Evolutionary conservation across 2,113 vertebrate species (phyloP), one percentile per base, ranked within the genome.

Genomic region (Fulica atra): DNA sequence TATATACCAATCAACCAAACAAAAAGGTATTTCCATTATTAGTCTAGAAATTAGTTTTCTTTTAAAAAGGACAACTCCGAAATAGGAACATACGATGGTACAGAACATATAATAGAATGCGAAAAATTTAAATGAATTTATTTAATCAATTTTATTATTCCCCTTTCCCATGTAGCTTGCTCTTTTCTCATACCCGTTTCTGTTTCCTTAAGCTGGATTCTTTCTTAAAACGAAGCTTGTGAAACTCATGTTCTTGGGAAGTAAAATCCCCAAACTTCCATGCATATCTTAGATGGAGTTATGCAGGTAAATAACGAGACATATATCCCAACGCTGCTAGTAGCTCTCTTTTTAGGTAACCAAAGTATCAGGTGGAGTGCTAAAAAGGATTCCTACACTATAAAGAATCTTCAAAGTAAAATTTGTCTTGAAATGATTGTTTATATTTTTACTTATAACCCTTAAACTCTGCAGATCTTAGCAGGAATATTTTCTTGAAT

Each of bases 171-270:
- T 60, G n/a, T 35, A 88, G 13, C 36, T 93, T 77, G 23, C 73
- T 71, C 36, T 89, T 93, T 46, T 88, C 56, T 73, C 18, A 56
- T 42, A 70, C 29, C 7, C 18, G 9, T 1, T 84, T 59, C 81
- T 81, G 77, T 70, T 51, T 1, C 51, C 17, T 77, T 88, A 76
- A 90, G 29, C 50, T 65, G 36, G 24, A 69, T 83, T 79, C 35
- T 86, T 56, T 83, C 42, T 51, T 86, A 59, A 86, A 92, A 42
- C 25, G 8, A 93, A 87, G 16, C 16, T 72, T 64, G 35, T 92
- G 78, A 95, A 94, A 54, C 33, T 50, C 40, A 36, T 88, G 28
- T 86, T 88, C 88, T 95, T 91, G 81, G 82, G 85, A 82, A 82
- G 31, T 26, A 70, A 63, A 83, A 78, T 77, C 78, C 93, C 59